Evolutionary conservation across 2,797 vertebrate species (phyloP).

Genomic region (Channallabes apus): DNA sequence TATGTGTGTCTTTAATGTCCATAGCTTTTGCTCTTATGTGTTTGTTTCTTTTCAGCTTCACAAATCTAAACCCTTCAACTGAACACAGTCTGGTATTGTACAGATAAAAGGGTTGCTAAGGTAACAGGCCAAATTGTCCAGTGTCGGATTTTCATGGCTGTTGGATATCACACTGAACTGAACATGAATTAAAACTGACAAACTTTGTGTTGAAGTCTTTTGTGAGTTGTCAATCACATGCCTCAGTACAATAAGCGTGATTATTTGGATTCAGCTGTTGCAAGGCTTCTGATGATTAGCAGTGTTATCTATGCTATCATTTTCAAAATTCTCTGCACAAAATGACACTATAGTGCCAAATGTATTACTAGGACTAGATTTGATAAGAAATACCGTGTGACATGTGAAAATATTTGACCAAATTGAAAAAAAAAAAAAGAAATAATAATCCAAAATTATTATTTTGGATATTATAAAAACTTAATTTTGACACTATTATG

Average conservation of each 20-base stretch:
- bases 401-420: neutral
- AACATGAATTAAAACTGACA: conserved; percentile 22
- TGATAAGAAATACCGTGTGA: neutral
- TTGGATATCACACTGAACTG: conserved; percentile 32
- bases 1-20: neutral
- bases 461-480: neutral
- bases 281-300: neutral
- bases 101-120: conserved; percentile 64
- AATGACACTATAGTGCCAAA: neutral
- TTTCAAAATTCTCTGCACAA: neutral
- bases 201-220: conserved; percentile 17
- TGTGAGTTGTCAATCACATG: neutral
- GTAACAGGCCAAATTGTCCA: conserved; percentile 59
- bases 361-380: neutral
- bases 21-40: conserved; percentile 25
- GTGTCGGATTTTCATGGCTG: conserved; percentile 44
- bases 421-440: neutral
- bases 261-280: neutral
- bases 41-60: conserved; percentile 38
- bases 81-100: conserved; percentile 56
- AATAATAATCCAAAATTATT: neutral
- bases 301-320: neutral
- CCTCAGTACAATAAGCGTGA: neutral
- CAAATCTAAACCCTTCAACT: conserved; percentile 56
- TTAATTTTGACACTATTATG: neutral